Percentiles rank a stretch among this genome's conserved stretches.
Evolutionary conservation across 2,797 vertebrate species (phyloP).

Genomic region (Betta splendens): DNA sequence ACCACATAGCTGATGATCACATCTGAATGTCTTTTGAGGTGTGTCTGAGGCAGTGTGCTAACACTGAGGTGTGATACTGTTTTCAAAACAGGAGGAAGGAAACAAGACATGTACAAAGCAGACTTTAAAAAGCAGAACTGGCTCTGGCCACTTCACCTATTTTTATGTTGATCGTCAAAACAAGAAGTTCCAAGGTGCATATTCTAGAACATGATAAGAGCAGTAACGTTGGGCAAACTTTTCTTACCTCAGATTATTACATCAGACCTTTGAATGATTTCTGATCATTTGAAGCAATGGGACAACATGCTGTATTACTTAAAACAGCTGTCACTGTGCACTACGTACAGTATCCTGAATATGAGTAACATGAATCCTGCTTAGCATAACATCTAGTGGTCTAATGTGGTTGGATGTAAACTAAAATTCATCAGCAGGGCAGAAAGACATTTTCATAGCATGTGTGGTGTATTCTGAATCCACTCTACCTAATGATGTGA

Average conservation of each 20-base stretch:
- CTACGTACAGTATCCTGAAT: too few relatives aligned
- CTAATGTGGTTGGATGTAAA: background rate
- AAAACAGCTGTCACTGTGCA: too few relatives aligned
- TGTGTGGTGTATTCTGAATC: background rate
- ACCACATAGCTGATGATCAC: conserved; percentile 32
- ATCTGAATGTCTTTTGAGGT: conserved; percentile 25
- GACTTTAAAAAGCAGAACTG: conserved; percentile 63
- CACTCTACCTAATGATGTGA: background rate
- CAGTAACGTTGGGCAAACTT: too few relatives aligned
- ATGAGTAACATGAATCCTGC: too few relatives aligned
- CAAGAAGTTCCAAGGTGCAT: conserved; percentile 32
- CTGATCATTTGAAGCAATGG: background rate
- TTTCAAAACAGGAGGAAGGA: conserved; percentile 57
- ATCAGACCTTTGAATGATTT: conserved; percentile 1
- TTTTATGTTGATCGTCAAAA: conserved; percentile 24
- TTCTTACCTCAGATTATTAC: too few relatives aligned
- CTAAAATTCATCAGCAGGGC: background rate
- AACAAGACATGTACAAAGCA: conserved; percentile 59
- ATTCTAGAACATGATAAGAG: conserved; percentile 12
- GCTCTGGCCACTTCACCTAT: conserved; percentile 15
- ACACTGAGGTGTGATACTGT: background rate
- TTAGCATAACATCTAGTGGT: background rate
- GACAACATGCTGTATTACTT: background rate
- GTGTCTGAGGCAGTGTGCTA: conserved; percentile 38
- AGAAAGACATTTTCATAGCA: too few relatives aligned